phyloP scores from a whole-genome alignment of 2,797 vertebrate species.

The Onychomys arenicola region DNA sequence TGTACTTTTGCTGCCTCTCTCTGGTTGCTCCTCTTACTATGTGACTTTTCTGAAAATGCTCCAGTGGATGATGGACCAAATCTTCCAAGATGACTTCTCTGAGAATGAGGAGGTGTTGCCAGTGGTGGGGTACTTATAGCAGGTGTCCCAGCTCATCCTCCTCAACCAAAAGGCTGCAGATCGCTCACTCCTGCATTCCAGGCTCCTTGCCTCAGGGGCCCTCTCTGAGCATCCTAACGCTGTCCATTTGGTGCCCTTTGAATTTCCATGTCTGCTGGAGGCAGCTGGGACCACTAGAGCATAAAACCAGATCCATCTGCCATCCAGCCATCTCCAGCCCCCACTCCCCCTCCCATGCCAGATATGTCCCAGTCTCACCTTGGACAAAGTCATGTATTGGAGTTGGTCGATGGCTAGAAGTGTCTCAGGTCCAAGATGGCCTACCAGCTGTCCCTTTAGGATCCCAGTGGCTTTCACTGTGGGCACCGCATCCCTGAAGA shows the following conservation, averaged over 20 bases:
- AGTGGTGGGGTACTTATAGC: conserved; percentile 95
- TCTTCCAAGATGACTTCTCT: conserved; percentile 95
- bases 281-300: background rate
- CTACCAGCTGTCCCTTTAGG: conserved; percentile 91
- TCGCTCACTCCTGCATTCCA: background rate
- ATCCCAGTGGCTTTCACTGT: conserved; percentile 94
- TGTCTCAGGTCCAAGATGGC: conserved; percentile 91
- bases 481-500: conserved; percentile 92
- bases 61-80: conserved; percentile 93
- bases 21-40: background rate
- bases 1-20: background rate
- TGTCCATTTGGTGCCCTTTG: too few relatives aligned
- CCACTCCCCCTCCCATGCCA: too few relatives aligned
- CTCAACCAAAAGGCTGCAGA: conserved; percentile 85
- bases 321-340: background rate
- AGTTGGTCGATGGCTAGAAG: conserved; percentile 93
- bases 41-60: background rate
- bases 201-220: background rate
- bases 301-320: background rate
- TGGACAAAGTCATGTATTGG: conserved; percentile 92
- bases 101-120: conserved; percentile 96
- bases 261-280: background rate
- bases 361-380: conserved; percentile 77
- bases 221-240: background rate
- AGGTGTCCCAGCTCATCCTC: conserved; percentile 95